Base-by-base conservation (phyloP, 2,797 vertebrate species). In the Xenopus petersii region DNA sequence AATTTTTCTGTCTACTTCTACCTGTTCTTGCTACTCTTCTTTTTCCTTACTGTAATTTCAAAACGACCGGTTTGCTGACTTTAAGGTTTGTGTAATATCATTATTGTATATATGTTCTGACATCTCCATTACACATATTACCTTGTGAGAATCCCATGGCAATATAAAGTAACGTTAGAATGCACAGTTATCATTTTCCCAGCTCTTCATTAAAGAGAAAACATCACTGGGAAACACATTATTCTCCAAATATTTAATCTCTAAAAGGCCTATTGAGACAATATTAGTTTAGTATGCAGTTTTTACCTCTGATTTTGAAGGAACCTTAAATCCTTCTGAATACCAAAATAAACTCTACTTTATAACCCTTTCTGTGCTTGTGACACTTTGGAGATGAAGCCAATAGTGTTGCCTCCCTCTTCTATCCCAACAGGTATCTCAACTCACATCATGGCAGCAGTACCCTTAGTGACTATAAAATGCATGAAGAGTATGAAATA, bases 131-230 rank as follows among this genome's bases (percentile, higher is more conserved):
- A 56, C 16, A 56, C 54, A 56, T 17, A 56, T 56, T 56, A 56
- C 54, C 16, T 17, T 56, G 54, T 56, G n/a, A 56, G 54, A 17
- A 56, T 56, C 54, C 54, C 54, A 10, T 16, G 54, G n/a, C 7
- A 56, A 17, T 56, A 56, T 56, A 17, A 17, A 56, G 16, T n/a
- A 56, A 56, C 7, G 54, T 56, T 56, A 56, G n/a, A 56, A 56
- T 56, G 54, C 54, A 56, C 54, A 56, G 54, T 17, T 17, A 16
- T 56, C 54, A 56, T 56, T 56, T 56, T 56, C n/a, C 15, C 54
- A 17, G 54, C 54, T 56, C 54, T 56, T 56, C 54, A 56, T 56
- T 30, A 24, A 61, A 61, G 59, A 17, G 59, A 61, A 30, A 61
- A 61, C 26, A 61, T 61, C 24, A 12, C 59, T 61, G 21, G 61